Evolutionary conservation across 2,888 invertebrate genomes (phyloP).

Genomic region (Sepioteuthis lessoniana): DNA sequence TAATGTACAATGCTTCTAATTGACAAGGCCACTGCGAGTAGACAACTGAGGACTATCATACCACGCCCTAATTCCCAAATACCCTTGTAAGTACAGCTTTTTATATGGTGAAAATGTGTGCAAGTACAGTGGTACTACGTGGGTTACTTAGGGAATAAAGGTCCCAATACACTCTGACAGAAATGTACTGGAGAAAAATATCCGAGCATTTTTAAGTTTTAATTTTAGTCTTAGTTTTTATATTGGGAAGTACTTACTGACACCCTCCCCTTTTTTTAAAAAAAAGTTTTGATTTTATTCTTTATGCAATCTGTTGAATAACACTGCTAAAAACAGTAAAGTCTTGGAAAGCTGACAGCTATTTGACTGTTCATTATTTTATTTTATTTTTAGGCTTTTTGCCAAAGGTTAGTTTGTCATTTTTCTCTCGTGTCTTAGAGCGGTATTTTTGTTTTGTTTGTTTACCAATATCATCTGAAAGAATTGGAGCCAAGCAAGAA

Average conservation of each 20-base stretch:
- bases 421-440: not conserved
- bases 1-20: not conserved
- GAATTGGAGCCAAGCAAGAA: too few relatives aligned
- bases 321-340: not conserved
- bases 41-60: not conserved
- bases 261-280: too few relatives aligned
- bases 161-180: not conserved
- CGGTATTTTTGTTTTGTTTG: too few relatives aligned
- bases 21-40: not conserved
- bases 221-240: not conserved
- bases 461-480: too few relatives aligned
- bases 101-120: not conserved
- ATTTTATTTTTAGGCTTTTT: not conserved
- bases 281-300: too few relatives aligned
- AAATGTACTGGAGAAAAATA: not conserved
- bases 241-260: too few relatives aligned
- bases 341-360: not conserved
- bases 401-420: constrained; percentile 11
- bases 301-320: too few relatives aligned
- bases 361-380: not conserved
- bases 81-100: not conserved
- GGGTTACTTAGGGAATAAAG: not conserved
- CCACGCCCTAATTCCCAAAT: not conserved
- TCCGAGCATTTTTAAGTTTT: not conserved
- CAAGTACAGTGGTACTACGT: too few relatives aligned